Base-by-base conservation (phyloP, 2,888 invertebrate species). In the Clusia tigrina region DNA sequence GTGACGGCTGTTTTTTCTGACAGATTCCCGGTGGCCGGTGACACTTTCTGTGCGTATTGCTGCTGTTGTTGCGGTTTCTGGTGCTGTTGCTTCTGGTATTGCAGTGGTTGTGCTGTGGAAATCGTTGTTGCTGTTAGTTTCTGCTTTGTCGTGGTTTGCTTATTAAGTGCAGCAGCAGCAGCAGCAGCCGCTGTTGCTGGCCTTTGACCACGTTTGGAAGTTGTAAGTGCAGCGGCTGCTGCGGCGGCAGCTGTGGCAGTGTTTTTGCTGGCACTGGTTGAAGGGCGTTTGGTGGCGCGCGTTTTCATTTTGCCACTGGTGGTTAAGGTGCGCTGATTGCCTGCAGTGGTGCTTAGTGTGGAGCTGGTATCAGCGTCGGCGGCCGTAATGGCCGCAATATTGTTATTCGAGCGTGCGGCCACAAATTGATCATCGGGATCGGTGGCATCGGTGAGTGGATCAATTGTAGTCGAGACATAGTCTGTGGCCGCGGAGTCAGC, bases 391-490 rank as follows among this genome's bases (percentile, higher is more conserved):
- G 78, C 78, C 1, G 81, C 80, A 24, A 76, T 77, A 38, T 80
- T 76, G 61, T 78, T 81, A 64, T 81, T 81, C 12, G 81, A 81
- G 60, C 81, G 77, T 10, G 81, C 78, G 1, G 79, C 82, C 38
- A 81, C 82, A 69, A 82, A 80, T 66, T 81, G 78, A 67, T 81
- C 82, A 42, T 78, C 75, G 2, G 74, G 63, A 67, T 80, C 78
- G 58, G 80, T 81, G 62, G 78, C 74, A 65, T 78, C 79, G 5
- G 81, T 81, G 0, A 68, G 55, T 23, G 77, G 68, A 1, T 68
- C 75, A 15, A 71, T 72, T 18, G 78, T 79, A 0, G 74, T 62
- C 2, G 46, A 48, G 9, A 66, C 62, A 26, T 74, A 69, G 2
- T 51, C 56, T n/a, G 62, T 38, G 5, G 52, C 60, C 26, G 26